These are phyloP conservation scores for Galemys pyrenaicus DNA, from an alignment of 2,113 vertebrate species.

Conservation along the genomic window DNA sequence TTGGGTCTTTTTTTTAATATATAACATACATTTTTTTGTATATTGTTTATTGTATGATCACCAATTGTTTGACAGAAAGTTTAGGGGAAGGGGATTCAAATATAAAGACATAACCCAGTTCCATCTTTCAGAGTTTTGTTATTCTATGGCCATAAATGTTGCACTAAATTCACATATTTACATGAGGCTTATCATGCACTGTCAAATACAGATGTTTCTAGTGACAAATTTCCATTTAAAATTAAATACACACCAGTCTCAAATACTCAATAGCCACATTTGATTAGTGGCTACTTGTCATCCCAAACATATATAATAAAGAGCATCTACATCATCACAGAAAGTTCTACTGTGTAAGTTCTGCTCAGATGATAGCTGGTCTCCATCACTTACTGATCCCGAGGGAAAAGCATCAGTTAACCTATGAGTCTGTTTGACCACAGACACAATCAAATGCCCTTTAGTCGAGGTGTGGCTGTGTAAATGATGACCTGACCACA, in stretches of 20 bases:
- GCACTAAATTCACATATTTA: not conserved
- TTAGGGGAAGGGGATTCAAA: not conserved
- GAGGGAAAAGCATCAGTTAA: not conserved
- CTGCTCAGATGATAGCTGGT: not conserved
- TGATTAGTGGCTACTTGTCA: fast-evolving
- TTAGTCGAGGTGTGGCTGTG: not conserved
- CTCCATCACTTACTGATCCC: not conserved
- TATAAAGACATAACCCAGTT: not conserved
- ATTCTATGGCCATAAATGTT: not conserved
- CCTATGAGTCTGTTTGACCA: not conserved
- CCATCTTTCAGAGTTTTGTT: not conserved
- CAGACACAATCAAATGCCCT: not conserved
- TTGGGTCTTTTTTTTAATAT: not conserved
- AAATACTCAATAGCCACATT: not conserved
- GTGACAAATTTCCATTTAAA: not conserved
- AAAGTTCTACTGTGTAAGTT: not conserved
- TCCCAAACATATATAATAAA: not conserved
- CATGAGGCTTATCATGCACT: not conserved
- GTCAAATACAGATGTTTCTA: not conserved
- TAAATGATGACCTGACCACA: not conserved
- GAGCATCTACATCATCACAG: not conserved
- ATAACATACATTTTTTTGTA: not conserved
- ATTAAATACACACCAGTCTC: not conserved
- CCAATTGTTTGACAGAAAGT: not conserved
- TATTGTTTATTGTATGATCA: no score